Percentiles rank a stretch among this genome's conserved stretches.
Evolutionary conservation across 2,797 vertebrate species (phyloP).

Genomic region (Typhlichthys eigenmanni): DNA sequence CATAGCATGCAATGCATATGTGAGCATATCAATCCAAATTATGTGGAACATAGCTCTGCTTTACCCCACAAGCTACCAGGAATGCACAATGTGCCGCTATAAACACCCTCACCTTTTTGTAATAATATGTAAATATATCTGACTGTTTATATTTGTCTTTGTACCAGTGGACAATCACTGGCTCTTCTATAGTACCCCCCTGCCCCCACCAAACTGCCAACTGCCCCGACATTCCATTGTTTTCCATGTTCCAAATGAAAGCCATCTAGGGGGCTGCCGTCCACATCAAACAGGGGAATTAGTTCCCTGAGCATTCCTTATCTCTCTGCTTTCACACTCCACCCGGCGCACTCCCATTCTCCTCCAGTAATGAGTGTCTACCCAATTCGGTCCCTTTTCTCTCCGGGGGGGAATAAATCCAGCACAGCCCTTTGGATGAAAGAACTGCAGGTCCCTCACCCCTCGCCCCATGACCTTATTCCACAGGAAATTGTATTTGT

Average conservation of each 20-base stretch:
- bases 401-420: constrained; percentile 74
- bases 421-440: constrained; percentile 67
- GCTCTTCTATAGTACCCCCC: constrained; percentile 49
- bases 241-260: constrained; percentile 74
- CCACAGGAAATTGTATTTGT: constrained; percentile 78
- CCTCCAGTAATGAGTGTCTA: constrained; percentile 79
- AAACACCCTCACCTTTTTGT: constrained; percentile 50
- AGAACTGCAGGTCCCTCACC: constrained; percentile 62
- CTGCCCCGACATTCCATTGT: constrained; percentile 58
- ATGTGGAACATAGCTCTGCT: constrained; percentile 44
- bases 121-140: constrained; percentile 63
- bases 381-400: constrained; percentile 77
- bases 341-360: constrained; percentile 73
- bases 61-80: not conserved
- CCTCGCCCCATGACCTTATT: constrained; percentile 72
- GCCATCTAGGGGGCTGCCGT: constrained; percentile 67
- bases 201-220: constrained; percentile 25
- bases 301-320: constrained; percentile 77
- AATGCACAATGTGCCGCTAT: constrained; percentile 10
- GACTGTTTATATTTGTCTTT: too few species aligned
- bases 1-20: constrained; percentile 40
- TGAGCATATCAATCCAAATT: constrained; percentile 62
- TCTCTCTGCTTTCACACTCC: constrained; percentile 74
- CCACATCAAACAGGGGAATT: constrained; percentile 78
- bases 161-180: constrained; percentile 45